Conservation (phyloP, 2,797 vertebrate species). For the Antrozous pallidus region DNA sequence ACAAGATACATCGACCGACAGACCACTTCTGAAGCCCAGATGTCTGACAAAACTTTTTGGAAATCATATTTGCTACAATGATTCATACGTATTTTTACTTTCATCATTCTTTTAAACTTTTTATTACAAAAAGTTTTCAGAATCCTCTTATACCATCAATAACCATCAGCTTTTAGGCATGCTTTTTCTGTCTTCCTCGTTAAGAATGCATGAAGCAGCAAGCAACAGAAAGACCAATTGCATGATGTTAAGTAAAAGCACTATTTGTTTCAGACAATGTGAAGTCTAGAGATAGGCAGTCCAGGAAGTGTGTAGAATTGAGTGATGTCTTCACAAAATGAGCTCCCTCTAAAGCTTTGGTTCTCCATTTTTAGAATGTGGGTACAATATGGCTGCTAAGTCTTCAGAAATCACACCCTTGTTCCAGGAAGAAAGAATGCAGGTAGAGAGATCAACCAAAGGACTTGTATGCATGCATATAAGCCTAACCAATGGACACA, state of each 20-base stretch:
- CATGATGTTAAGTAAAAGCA: background rate
- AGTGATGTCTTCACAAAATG: background rate
- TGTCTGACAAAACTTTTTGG: background rate
- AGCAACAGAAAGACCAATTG: background rate
- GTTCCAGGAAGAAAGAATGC: background rate
- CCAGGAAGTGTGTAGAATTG: background rate
- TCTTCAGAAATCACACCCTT: background rate
- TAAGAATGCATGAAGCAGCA: background rate
- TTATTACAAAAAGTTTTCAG: conserved; percentile 21
- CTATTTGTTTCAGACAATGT: background rate
- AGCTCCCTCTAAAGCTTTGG: background rate
- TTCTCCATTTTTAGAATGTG: conserved; percentile 10
- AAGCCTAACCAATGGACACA: too few relatives aligned
- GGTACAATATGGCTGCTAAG: background rate
- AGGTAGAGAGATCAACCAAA: too few relatives aligned
- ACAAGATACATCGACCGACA: background rate
- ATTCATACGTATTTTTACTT: conserved; percentile 8
- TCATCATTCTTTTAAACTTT: background rate
- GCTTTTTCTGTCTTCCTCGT: background rate
- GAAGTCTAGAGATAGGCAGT: background rate
- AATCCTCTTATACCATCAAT: background rate
- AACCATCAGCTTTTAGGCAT: background rate
- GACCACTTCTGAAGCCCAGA: background rate
- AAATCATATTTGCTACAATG: background rate
- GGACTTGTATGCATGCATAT: too few relatives aligned